Percentiles rank a stretch among this genome's conserved stretches.
phyloP scores from a whole-genome alignment of 2,797 vertebrate species.

The Xenentodon cancila region DNA sequence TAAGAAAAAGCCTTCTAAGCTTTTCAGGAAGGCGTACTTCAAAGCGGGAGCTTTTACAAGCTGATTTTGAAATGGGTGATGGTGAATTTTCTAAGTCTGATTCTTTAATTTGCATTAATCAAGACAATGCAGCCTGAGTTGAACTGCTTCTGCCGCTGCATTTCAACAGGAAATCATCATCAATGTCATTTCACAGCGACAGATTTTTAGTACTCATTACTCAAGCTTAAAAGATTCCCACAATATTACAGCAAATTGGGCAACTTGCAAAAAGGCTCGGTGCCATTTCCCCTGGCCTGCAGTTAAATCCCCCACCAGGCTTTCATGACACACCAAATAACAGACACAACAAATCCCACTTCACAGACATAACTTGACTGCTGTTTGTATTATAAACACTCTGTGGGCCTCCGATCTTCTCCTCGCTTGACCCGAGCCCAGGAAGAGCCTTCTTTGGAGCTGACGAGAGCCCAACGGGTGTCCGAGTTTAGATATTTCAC shows the following conservation, averaged over 20 bases:
- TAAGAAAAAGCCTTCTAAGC: slow-evolving; percentile 15
- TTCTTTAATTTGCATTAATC: slow-evolving; percentile 6
- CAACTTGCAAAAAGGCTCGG: not conserved
- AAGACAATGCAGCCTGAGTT: not conserved
- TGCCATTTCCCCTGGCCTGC: not conserved
- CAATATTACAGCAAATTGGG: too few relatives aligned
- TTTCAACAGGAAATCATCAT: slow-evolving; percentile 16
- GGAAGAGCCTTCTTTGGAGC: slow-evolving; percentile 51
- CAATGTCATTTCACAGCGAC: slow-evolving; percentile 16
- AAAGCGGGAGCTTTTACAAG: not conserved
- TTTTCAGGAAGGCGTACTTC: not conserved
- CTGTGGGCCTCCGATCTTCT: slow-evolving; percentile 33
- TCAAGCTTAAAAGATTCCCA: too few relatives aligned
- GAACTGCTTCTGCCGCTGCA: not conserved
- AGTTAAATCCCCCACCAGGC: slow-evolving; percentile 9
- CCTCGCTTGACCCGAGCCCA: slow-evolving; percentile 51
- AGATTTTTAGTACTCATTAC: not conserved
- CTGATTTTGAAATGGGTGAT: not conserved
- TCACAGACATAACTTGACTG: slow-evolving; percentile 51
- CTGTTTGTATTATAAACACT: slow-evolving; percentile 57
- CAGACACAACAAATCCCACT: slow-evolving; percentile 50
- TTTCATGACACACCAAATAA: not conserved
- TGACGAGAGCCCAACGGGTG: slow-evolving; percentile 40
- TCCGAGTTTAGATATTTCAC: slow-evolving; percentile 68
- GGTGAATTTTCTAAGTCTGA: not conserved